Base-by-base conservation (phyloP, 2,888 invertebrate genomes). In the Rhogogaster chlorosoma region DNA sequence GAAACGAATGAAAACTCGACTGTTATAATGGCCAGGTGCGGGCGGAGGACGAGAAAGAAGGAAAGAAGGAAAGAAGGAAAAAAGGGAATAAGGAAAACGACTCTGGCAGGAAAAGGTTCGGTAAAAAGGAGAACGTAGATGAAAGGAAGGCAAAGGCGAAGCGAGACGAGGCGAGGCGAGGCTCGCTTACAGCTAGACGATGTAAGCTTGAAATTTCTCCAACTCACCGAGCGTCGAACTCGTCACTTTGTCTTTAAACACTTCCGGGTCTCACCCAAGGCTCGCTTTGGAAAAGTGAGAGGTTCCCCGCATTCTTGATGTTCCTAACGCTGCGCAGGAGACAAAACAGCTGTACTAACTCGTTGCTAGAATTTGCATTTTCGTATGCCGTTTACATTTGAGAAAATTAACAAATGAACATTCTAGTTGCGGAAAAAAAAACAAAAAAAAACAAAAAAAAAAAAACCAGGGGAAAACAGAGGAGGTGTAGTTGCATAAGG, bases 21-120 rank as follows among this genome's bases (percentile, higher is more conserved):
- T 80, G 57, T 80, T 77, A 77, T 53, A 77, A 89, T 88, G 87
- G 88, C 86, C 87, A 80, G 84, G 85, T 86, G 18, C 70, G 9
- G 29, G 26, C 26, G 36, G 12, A 32, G 61, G 26, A 45, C 83
- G 75, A 15, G 7, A 45, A 71, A 64, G 61, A 53, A 71, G 18
- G 7, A 45, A 71, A 64, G 61, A 53, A 71, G 75, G 64, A 67
- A 45, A 73, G 15, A 73, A 64, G 83, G 67, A 42, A 73, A 84
- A 61, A 26, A 45, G 61, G 83, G 57, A 75, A 49, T 57, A 10
- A 70, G 71, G 84, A 67, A 42, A 71, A 15, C 71, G 36, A 73
- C 42, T 42, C 71, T 73, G 53, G 38, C 36, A 61, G 38, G 36
- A 61, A 61, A 80, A 80, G 80, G 61, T 80, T 38, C 61, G 61